Evolutionary conservation across 2,113 vertebrate species (phyloP), one percentile per base, ranked within the genome.

Genomic region (Anas platyrhynchos): DNA sequence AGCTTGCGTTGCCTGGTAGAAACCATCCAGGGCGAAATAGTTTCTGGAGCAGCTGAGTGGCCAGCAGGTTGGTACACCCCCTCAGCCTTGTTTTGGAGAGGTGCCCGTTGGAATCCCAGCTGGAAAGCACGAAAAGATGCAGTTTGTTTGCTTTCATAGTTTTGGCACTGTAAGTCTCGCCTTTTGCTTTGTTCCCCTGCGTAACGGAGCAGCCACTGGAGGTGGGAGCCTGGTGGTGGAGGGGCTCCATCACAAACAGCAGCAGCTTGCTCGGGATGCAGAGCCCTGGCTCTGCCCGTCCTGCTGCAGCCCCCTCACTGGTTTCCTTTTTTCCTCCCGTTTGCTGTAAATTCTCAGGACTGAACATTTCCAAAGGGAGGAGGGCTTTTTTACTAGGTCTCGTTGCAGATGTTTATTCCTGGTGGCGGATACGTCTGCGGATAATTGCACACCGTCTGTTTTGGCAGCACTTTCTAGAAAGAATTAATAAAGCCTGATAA

Each of bases 401-500:
- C 31, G 66, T 15, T 84, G 88, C 69, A 54, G 88, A 59, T n/a
- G 56, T 38, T 94, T 72, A 67, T 84, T 89, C 85, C 74, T 26
- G 31, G 59, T 67, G 89, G 61, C 96, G 85, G 82, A 67, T 74
- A 26, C n/a, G 71, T 54, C 82, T 71, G 71, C 52, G 46, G 74
- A 55, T 82, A 91, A 93, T 83, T 91, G 80, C 86, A 63, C 62
- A 21, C 87, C 71, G n/a, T 80, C 44, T 89, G 7, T 44, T 91
- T 43, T 79, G 78, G 93, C 94, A 85, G 86, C 83, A 8, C 71
- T 52, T 86, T 56, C 84, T 77, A 73, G 77, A 58, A 63, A 27
- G 89, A 91, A 92, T 88, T 79, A 94, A 79, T 88, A 83, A 79
- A 91, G 20, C 73, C 92, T 86, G 88, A 69, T 88, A 52, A 89